Conservation (phyloP, 2,113 vertebrate species). For the Crypturellus undulatus region DNA sequence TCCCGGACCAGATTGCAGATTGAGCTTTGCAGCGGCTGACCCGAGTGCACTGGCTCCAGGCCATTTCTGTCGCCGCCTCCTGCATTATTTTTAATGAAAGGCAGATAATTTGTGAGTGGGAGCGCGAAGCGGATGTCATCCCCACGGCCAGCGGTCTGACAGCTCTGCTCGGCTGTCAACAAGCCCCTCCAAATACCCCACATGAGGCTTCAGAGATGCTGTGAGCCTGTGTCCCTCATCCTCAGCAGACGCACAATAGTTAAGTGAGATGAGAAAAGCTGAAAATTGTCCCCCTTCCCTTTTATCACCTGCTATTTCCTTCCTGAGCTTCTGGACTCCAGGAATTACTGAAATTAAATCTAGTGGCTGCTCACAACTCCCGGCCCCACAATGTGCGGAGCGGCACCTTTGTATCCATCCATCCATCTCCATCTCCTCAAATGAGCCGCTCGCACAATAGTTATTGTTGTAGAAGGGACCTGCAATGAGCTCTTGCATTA, state of each 20-base stretch:
- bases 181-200: accelerated
- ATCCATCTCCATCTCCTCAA: not conserved
- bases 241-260: not conserved
- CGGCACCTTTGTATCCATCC: not conserved
- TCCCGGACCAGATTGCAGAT: accelerated
- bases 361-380: not conserved
- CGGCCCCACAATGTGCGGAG: not conserved
- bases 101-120: not conserved
- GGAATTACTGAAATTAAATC: not conserved
- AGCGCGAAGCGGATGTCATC: not conserved
- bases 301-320: not conserved
- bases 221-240: accelerated
- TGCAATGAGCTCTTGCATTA: conserved; percentile 26
- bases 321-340: not conserved
- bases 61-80: accelerated
- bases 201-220: not conserved
- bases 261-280: not conserved
- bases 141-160: not conserved
- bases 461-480: conserved; percentile 1
- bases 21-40: accelerated
- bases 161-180: not conserved
- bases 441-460: not conserved
- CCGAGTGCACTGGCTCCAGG: not conserved
- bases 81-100: not conserved
- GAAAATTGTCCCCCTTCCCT: not conserved